A percentile compares a stretch with the other conserved stretches of the same genome.
Conservation (phyloP, 2,797 vertebrate genomes). For the Lateolabrax maculatus region DNA sequence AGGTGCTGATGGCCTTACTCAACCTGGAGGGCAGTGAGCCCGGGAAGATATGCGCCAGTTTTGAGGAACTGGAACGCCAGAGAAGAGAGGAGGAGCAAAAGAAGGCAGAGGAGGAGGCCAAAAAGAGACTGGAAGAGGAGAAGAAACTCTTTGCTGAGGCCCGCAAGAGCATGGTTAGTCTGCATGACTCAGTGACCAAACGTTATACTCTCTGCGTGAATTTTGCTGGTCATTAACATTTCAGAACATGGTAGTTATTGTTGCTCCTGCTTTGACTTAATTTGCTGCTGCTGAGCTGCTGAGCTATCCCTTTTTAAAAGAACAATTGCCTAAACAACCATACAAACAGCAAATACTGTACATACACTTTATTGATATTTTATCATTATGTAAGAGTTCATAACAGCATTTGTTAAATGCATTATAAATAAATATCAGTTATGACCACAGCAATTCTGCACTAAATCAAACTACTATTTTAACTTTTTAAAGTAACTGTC, state of each 20-base stretch:
- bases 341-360: not conserved
- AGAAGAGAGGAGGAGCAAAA: slow-evolving; percentile 87
- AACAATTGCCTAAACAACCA: not conserved
- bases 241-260: not conserved
- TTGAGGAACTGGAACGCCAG: slow-evolving; percentile 88
- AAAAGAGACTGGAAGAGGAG: slow-evolving; percentile 87
- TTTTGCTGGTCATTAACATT: slow-evolving; percentile 24
- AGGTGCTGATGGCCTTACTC: slow-evolving; percentile 82
- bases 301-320: not conserved
- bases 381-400: not conserved
- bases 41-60: slow-evolving; percentile 88
- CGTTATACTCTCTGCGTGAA: not conserved
- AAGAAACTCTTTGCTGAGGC: slow-evolving; percentile 88
- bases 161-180: slow-evolving; percentile 87
- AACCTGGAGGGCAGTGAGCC: slow-evolving; percentile 84
- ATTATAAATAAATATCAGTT: not conserved
- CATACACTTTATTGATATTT: not conserved
- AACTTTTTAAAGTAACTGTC: not conserved
- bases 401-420: not conserved
- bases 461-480: slow-evolving; percentile 8
- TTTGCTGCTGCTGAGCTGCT: slow-evolving; percentile 23
- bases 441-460: not conserved
- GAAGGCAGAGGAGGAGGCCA: slow-evolving; percentile 88
- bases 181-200: not conserved
- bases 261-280: slow-evolving; percentile 9